A percentile compares a stretch with the other conserved stretches of the same genome.
Conservation (phyloP, 2,113 vertebrate species). For the Thunnus maccoyii region DNA sequence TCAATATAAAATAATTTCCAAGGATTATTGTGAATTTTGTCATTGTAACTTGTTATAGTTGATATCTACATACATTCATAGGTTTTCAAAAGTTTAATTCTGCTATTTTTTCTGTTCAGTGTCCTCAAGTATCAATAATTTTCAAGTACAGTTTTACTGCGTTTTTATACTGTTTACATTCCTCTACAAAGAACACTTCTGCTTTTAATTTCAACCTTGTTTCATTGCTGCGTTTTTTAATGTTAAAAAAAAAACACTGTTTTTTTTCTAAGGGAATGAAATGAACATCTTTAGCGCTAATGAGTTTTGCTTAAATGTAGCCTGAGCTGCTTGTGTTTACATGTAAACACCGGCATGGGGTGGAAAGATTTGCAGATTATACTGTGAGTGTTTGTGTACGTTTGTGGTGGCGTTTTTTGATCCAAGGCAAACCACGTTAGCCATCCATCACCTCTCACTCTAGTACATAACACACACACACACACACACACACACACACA, state of each 20-base stretch:
- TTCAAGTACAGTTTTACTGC: neutral
- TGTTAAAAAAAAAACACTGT: neutral
- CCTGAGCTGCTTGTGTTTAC: constrained; percentile 1
- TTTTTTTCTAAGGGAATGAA: neutral
- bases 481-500: neutral
- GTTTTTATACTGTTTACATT: neutral
- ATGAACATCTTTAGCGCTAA: constrained; percentile 2
- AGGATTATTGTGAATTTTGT: too few relatives aligned
- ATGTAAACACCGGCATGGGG: neutral
- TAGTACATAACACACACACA: neutral
- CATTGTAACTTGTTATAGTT: too few relatives aligned
- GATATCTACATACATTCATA: too few relatives aligned
- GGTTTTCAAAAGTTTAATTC: too few relatives aligned
- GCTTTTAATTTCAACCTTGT: neutral
- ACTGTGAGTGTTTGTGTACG: neutral
- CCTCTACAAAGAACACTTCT: neutral
- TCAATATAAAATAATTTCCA: too few relatives aligned
- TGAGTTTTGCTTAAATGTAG: constrained; percentile 8
- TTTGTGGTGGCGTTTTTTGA: constrained; percentile 9
- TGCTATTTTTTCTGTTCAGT: too few relatives aligned
- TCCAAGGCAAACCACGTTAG: neutral
- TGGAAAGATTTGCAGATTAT: neutral
- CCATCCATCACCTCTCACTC: constrained; percentile 6
- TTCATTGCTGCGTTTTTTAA: neutral
- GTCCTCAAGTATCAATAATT: too few relatives aligned